Conservation (phyloP, 2,888 invertebrate genomes). For the Sphaerophoria taeniata region DNA sequence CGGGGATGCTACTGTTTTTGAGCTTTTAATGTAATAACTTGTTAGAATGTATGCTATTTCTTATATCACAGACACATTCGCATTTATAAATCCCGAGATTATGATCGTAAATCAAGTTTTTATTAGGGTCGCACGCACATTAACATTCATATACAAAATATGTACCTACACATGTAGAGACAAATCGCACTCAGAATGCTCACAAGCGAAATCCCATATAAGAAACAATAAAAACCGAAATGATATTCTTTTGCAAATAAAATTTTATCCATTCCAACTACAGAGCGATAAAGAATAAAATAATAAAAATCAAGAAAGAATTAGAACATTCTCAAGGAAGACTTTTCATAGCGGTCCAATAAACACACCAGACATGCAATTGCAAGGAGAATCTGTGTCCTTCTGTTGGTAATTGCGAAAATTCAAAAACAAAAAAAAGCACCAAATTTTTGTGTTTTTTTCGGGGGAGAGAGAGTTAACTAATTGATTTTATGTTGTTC, state of each 20-base stretch:
- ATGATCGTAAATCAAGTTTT: constrained; percentile 70
- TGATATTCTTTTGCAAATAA: constrained; percentile 15
- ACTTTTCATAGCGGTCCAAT: constrained; percentile 1
- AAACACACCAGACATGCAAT: neutral
- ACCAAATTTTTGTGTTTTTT: constrained; percentile 3
- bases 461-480: constrained; percentile 10
- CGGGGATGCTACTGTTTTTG: constrained; percentile 15
- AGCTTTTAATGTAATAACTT: constrained; percentile 70
- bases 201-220: constrained; percentile 15
- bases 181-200: neutral
- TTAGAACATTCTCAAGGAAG: neutral
- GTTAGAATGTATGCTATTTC: constrained; percentile 69
- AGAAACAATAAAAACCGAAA: constrained; percentile 55
- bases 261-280: neutral
- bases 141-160: constrained; percentile 50
- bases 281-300: neutral
- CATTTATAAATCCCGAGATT: constrained; percentile 67
- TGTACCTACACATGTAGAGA: constrained; percentile 10
- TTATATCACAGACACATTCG: constrained; percentile 58
- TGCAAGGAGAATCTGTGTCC: neutral
- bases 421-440: neutral
- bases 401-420: no score
- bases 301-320: constrained; percentile 28
- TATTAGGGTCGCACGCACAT: constrained; percentile 70
- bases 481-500: constrained; percentile 15